Evolutionary conservation across 2,113 vertebrate species (phyloP).

Genomic region (Colinus virginianus): DNA sequence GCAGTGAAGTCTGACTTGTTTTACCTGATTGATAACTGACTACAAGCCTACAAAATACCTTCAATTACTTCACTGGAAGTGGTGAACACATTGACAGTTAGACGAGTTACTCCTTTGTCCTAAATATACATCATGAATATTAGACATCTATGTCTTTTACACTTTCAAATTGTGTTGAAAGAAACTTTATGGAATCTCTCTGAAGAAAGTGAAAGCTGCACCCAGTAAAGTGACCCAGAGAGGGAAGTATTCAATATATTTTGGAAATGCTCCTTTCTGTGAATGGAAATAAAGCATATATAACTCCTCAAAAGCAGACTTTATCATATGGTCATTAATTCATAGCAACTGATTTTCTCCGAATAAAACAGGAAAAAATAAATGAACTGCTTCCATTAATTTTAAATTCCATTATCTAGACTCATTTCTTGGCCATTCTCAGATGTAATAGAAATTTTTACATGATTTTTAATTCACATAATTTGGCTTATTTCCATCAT

Average conservation of each 20-base stretch:
- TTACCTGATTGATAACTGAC: not conserved
- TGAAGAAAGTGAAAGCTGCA: not conserved
- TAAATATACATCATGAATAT: not conserved
- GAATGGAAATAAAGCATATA: not conserved
- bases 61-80: not conserved
- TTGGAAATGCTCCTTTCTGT: not conserved
- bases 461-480: not conserved
- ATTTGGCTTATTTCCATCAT: not conserved
- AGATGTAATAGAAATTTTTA: not conserved
- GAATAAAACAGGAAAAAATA: not conserved
- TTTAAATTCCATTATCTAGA: not conserved
- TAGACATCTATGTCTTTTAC: not conserved
- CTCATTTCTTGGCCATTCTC: not conserved
- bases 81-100: not conserved
- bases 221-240: not conserved
- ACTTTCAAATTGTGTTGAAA: not conserved
- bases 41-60: not conserved
- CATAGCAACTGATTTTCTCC: not conserved
- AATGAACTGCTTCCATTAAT: not conserved
- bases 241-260: not conserved
- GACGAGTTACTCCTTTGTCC: not conserved
- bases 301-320: not conserved
- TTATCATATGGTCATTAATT: not conserved
- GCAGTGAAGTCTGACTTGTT: fast-evolving
- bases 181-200: not conserved